Base-by-base conservation (phyloP, 2,888 invertebrate species). In the Exocentrus adspersus region DNA sequence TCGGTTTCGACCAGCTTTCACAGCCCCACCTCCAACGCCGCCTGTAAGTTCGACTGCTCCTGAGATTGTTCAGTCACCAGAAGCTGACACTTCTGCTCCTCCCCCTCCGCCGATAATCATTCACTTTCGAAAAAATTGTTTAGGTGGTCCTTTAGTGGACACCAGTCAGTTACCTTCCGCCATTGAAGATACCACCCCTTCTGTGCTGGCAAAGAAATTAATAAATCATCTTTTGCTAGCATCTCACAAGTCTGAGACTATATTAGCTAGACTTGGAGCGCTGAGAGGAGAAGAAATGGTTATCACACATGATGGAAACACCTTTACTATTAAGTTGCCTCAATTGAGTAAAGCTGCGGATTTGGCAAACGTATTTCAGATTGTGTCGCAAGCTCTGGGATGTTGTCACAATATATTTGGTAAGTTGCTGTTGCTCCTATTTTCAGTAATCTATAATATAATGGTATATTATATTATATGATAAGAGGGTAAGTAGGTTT, bases 401-500 rank as follows among this genome's bases (percentile, higher is more conserved):
- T 86, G 86, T 70, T 88, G 88, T 75, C 80, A 83, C 20, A 86
- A 87, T 20, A 83, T 88, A 80, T 86, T 88, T 68, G 84, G 87
- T 77, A 80, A 78, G 79, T 76, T 6, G n/a, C n/a, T n/a, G n/a
- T n/a, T n/a, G n/a, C n/a, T n/a, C n/a, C n/a, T n/a, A n/a, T n/a
- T n/a, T n/a, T n/a, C n/a, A n/a, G n/a, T n/a, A n/a, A n/a, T n/a
- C n/a, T n/a, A n/a, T n/a, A n/a, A n/a, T n/a, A n/a, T n/a, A n/a
- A n/a, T n/a, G n/a, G n/a, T n/a, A n/a, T n/a, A n/a, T n/a, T n/a
- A n/a, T n/a, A n/a, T n/a, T n/a, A n/a, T n/a, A n/a, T n/a, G n/a
- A n/a, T n/a, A n/a, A n/a, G n/a, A n/a, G n/a, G n/a, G n/a, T n/a
- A n/a, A n/a, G n/a, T n/a, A n/a, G n/a, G n/a, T n/a, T n/a, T n/a